phyloP scores from a whole-genome alignment of 2,797 vertebrate genomes.

The Xerus rutilus region DNA sequence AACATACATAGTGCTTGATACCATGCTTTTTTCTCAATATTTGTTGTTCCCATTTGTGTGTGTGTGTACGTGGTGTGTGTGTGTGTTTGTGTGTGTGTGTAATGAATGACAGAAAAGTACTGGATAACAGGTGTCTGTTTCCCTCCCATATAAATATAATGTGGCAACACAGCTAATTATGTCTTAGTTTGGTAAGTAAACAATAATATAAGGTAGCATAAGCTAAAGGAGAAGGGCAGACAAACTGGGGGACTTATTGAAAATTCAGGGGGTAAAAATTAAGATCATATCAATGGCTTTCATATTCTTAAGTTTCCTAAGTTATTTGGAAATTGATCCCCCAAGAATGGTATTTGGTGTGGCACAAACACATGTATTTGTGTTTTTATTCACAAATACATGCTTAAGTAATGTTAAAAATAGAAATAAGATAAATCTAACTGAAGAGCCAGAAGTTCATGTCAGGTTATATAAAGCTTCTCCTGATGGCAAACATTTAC shows the following conservation, averaged over 20 bases:
- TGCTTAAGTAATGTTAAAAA: conserved; percentile 23
- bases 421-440: background rate
- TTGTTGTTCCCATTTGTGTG: background rate
- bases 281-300: background rate
- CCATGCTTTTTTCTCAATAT: background rate
- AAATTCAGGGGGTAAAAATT: background rate
- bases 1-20: background rate
- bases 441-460: conserved; percentile 10
- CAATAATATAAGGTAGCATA: background rate
- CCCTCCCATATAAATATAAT: background rate
- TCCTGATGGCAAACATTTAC: conserved; percentile 42
- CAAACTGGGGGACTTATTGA: background rate
- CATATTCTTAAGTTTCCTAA: background rate
- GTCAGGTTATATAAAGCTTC: conserved; percentile 42
- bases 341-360: background rate
- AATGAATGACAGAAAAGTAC: background rate
- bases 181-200: background rate
- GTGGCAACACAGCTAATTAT: background rate
- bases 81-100: background rate
- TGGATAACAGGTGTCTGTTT: background rate
- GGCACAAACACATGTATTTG: too few species aligned
- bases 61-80: background rate
- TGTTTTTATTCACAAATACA: conserved; percentile 21
- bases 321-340: background rate
- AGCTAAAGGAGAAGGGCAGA: background rate